Conservation (phyloP, 2,113 vertebrate genomes). For the Zosterops japonicus region DNA sequence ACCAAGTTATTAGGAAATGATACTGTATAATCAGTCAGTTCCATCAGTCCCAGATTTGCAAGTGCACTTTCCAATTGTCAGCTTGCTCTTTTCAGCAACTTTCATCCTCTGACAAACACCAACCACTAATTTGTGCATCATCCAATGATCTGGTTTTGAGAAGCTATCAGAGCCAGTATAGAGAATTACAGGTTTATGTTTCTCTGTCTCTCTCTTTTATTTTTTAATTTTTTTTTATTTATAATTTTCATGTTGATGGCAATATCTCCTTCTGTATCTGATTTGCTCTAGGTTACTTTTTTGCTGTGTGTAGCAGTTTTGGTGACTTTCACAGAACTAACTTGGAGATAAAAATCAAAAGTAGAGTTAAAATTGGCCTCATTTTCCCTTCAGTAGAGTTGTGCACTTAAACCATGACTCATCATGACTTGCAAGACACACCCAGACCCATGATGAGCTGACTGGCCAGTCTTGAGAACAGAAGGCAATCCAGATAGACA, state of each 20-base stretch:
- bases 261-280: not conserved
- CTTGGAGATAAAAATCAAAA: slow-evolving; percentile 36
- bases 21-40: not conserved
- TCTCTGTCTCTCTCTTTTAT: not conserved
- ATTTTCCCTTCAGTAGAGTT: slow-evolving; percentile 23
- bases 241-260: not conserved
- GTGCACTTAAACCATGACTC: slow-evolving; percentile 32
- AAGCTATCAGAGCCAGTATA: not conserved
- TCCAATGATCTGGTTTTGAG: not conserved
- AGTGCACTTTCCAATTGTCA: not conserved
- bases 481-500: slow-evolving; percentile 2
- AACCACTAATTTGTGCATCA: not conserved
- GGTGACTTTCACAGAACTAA: slow-evolving; percentile 7
- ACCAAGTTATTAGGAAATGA: not conserved
- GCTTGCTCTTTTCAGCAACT: not conserved
- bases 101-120: not conserved
- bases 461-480: not conserved
- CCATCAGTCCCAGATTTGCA: not conserved
- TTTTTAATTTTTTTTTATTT: too few species aligned
- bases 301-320: not conserved
- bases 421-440: slow-evolving; percentile 44
- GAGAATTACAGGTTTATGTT: not conserved
- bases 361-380: not conserved
- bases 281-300: not conserved
- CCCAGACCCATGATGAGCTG: not conserved